These are phyloP conservation scores for Scaptomyza reducta DNA, from an alignment of 2,888 invertebrate species.

Conservation along the genomic window DNA sequence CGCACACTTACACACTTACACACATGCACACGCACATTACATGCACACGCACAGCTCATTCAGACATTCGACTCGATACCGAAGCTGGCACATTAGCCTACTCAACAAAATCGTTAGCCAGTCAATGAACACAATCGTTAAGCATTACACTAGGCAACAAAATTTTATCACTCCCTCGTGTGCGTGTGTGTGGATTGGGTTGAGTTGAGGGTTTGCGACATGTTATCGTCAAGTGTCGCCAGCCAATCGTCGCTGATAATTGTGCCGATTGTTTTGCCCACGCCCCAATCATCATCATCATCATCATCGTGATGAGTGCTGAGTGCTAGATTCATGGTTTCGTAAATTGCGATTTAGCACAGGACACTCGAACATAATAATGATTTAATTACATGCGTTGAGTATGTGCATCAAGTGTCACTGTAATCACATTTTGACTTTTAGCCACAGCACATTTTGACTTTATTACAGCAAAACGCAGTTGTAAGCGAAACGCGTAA, in stretches of 20 bases:
- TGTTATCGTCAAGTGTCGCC: slow-evolving; percentile 67
- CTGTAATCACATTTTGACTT: slow-evolving; percentile 6
- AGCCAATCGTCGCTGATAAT: slow-evolving; percentile 60
- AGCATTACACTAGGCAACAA: slow-evolving; percentile 74
- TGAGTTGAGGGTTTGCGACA: not conserved
- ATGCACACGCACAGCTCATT: slow-evolving; percentile 15
- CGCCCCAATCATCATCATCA: slow-evolving; percentile 42
- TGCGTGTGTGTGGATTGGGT: not conserved
- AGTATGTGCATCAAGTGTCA: slow-evolving; percentile 34
- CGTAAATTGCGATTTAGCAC: slow-evolving; percentile 15
- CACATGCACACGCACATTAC: not conserved
- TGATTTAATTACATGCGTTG: slow-evolving; percentile 65
- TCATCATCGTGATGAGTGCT: not conserved
- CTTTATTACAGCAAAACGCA: no score
- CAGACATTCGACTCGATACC: slow-evolving; percentile 16
- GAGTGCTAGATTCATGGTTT: slow-evolving; percentile 11
- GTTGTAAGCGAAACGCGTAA: no score
- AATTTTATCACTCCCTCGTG: slow-evolving; percentile 67
- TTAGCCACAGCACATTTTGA: not conserved
- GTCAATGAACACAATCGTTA: slow-evolving; percentile 77
- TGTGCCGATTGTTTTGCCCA: slow-evolving; percentile 47
- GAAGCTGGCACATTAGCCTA: slow-evolving; percentile 61
- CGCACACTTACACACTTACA: slow-evolving; percentile 1
- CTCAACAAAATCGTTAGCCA: slow-evolving; percentile 76
- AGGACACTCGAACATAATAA: slow-evolving; percentile 50